Evolutionary conservation across 2,888 invertebrate species (phyloP).

Genomic region (Epirrhoe alternata): DNA sequence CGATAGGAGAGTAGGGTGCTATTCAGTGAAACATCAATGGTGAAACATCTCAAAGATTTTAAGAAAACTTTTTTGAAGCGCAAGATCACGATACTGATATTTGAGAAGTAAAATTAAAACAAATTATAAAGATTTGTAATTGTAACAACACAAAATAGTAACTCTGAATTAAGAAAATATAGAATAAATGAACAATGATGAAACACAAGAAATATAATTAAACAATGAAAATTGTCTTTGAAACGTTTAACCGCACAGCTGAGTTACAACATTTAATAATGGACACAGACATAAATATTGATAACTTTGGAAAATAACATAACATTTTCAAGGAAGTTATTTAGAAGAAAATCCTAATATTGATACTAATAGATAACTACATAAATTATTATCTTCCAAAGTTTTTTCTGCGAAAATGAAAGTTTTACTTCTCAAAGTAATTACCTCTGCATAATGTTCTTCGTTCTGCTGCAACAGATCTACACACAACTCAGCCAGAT

Average conservation of each 20-base stretch:
- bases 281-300: constrained; percentile 56
- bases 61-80: neutral
- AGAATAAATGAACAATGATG: neutral
- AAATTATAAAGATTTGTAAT: neutral
- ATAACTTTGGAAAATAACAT: constrained; percentile 54
- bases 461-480: constrained; percentile 99
- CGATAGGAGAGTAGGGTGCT: constrained; percentile 81
- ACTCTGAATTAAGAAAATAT: neutral
- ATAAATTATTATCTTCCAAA: constrained; percentile 39
- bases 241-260: constrained; percentile 64
- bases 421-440: constrained; percentile 25
- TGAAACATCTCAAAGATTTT: constrained; percentile 58
- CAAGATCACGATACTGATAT: neutral
- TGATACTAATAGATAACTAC: constrained; percentile 33
- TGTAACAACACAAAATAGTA: neutral
- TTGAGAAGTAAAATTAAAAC: neutral
- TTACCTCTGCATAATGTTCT: constrained; percentile 99
- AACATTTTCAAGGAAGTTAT: too few relatives aligned
- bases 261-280: constrained; percentile 70
- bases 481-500: constrained; percentile 98
- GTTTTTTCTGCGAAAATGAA: too few relatives aligned
- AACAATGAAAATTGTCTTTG: constrained; percentile 36
- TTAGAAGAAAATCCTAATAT: too few relatives aligned
- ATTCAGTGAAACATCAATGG: constrained; percentile 70
- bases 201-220: constrained; percentile 1